Evolutionary conservation across 2,113 vertebrate genomes (phyloP).

Genomic region (Plotosus lineatus): DNA sequence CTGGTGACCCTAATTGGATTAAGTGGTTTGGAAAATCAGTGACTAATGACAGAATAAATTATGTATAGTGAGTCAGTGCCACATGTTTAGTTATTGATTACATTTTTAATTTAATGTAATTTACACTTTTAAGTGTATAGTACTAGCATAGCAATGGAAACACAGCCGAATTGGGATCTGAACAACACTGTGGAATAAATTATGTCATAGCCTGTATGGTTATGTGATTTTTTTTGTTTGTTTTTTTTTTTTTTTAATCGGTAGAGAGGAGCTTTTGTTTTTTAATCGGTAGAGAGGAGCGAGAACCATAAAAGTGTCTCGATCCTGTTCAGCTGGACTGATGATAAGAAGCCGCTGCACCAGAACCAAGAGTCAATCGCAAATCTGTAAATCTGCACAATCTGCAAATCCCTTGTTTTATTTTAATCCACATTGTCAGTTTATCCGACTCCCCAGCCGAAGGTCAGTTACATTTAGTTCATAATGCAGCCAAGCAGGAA

Average conservation of each 20-base stretch:
- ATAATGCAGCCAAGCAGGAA: slow-evolving; percentile 18
- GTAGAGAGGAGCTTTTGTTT: too few species aligned
- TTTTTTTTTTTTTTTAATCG: too few species aligned
- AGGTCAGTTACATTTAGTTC: slow-evolving; percentile 42
- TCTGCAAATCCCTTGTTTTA: slow-evolving; percentile 27
- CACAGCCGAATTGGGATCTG: not conserved
- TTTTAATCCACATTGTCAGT: slow-evolving; percentile 25
- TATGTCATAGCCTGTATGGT: too few species aligned
- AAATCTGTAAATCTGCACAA: slow-evolving; percentile 22
- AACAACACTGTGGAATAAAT: not conserved
- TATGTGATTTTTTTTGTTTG: too few species aligned
- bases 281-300: not conserved
- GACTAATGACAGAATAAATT: too few species aligned
- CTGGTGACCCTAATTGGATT: too few species aligned
- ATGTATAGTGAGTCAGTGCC: too few species aligned
- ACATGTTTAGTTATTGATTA: too few species aligned
- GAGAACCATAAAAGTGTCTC: not conserved
- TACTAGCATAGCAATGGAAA: not conserved
- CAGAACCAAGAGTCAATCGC: not conserved
- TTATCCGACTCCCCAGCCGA: slow-evolving; percentile 34
- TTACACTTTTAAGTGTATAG: too few species aligned
- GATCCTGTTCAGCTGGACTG: not conserved
- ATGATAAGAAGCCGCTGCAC: slow-evolving; percentile 11
- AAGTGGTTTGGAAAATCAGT: too few species aligned
- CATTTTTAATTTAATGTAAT: too few species aligned